These are phyloP conservation scores for Nyctalus aviator DNA, from an alignment of 2,797 vertebrate species.

Conservation along the genomic window DNA sequence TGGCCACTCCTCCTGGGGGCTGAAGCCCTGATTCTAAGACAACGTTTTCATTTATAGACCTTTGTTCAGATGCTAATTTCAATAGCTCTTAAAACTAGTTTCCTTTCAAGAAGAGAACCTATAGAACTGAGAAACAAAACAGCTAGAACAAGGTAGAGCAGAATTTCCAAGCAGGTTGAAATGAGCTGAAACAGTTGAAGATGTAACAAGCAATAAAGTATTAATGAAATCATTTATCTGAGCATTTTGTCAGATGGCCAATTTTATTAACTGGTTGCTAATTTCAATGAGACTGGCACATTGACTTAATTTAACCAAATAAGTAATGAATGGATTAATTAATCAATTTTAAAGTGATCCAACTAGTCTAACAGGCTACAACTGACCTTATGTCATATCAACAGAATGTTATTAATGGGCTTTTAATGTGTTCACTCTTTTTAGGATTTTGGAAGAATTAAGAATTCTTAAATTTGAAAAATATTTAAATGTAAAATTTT, in stretches of 20 bases:
- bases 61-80: background rate
- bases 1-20: background rate
- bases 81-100: background rate
- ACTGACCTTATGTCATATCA: background rate
- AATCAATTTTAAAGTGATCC: slow-evolving; percentile 11
- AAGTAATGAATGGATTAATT: background rate
- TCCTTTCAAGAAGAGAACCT: background rate
- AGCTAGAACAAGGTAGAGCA: background rate
- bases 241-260: background rate
- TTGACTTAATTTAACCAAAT: background rate
- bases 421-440: slow-evolving; percentile 1
- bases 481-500: background rate
- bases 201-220: background rate
- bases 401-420: background rate
- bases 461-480: background rate
- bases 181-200: background rate
- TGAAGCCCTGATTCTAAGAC: background rate
- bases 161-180: background rate
- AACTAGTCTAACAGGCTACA: background rate
- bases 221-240: background rate
- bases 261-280: slow-evolving; percentile 41
- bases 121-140: background rate
- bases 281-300: background rate
- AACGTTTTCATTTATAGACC: background rate
- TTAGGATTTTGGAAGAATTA: background rate